Evolutionary conservation across 2,888 invertebrate species (phyloP), one percentile per base, ranked within the genome.

Genomic region (Clepsis dumicolana): DNA sequence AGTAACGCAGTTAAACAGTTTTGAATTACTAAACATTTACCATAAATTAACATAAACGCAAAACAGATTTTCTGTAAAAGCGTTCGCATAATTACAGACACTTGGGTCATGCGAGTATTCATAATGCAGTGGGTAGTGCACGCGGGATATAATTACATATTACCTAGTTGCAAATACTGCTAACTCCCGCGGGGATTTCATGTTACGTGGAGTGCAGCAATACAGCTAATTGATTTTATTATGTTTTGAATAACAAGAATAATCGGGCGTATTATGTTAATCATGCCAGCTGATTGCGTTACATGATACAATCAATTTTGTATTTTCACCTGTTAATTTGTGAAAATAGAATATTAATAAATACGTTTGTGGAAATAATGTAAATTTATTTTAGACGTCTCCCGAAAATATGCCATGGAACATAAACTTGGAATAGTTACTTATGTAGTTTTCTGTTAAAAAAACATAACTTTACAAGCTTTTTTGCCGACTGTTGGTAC

Each of bases 41-140:
- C 67, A 62, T 67, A 62, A 63, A 67, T 67, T 67, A 67, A 52
- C 67, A 68, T 68, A 59, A 64, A 68, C 57, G 52, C 52, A 48
- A 59, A 64, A 68, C 68, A 68, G 64, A 68, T 64, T 68, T 64
- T 64, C 68, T 59, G 68, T 63, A 64, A 68, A 68, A 64, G 52
- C 68, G 59, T 25, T 63, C 41, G 63, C 41, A 59, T 64, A 68
- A 68, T 68, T 68, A 59, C 57, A 44, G 64, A 68, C 59, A 68
- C 68, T 68, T 68, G 59, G 57, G 27, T 63, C 63, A 50, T 67
- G 57, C 27, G 59, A 50, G 63, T 63, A 52, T 64, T 64, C 59
- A 68, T 53, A 59, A 64, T 59, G 62, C 56, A 14, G 32, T 7
- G 16, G 32, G 29, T 54, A 2, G 35, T 56, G 54, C 25, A 32